Base-by-base conservation (phyloP, 2,888 invertebrate species). In the Clitarchus hookeri region DNA sequence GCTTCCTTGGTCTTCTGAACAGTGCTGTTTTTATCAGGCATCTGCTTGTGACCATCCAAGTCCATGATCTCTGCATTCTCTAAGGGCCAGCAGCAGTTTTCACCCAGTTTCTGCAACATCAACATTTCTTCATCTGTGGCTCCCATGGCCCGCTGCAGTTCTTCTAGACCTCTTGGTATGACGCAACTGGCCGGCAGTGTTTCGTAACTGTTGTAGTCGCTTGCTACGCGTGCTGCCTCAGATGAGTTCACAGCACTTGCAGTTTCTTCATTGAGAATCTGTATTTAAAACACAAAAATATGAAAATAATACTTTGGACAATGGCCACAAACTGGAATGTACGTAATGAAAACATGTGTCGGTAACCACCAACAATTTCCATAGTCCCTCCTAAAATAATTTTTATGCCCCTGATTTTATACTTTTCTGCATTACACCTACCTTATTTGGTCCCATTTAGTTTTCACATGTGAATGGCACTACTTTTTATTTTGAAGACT, bases 61-160 rank as follows among this genome's bases (percentile, higher is more conserved):
- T 89, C 89, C 44, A 88, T 86, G 13, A 88, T 82, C 23, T 88
- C 88, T 19, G 87, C 85, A 53, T 88, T 86, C 27, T 88, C 88
- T 77, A 88, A 36, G 0, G 88, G 88, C 85, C 86, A 86, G 44
- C 85, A 26, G 19, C 83, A 84, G 48, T 88, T 89, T 85, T 90
- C 89, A 9, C 90, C 90, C 44, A 90, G 88, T 85, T 90, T 90
- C 86, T 90, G 89, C 27, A 90, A 87, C 86, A 90, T 90, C 44
- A 89, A 89, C 90, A 90, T 90, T 87, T 90, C 90, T 82, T 89
- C 90, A 87, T 90, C 90, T n/a, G 90, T 89, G 27, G 89, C 90
- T 11, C 90, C 90, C 89, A 90, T 90, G 36, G 90, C 90, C 78
- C 88, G 88, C 86, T 90, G 90, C 27, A 90, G 84, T n/a, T 86